Evolutionary conservation across 2,888 invertebrate species (phyloP).

Genomic region (Allygus modestus): DNA sequence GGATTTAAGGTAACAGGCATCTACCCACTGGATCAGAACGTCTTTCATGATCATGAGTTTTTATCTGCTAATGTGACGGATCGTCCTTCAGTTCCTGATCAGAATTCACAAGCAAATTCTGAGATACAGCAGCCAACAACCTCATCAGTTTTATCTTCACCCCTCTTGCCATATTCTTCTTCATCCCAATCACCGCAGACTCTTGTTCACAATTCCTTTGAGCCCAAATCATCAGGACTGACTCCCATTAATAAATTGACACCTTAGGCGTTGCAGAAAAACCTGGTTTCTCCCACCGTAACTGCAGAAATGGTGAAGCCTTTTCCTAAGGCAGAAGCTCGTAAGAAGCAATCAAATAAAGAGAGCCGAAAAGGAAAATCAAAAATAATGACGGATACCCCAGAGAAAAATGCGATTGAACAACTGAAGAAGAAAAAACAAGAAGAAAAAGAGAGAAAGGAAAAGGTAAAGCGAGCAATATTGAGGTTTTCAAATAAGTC

Average conservation of each 20-base stretch:
- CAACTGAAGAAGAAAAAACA: neutral
- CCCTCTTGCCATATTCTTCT: neutral
- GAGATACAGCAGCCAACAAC: conserved; percentile 32
- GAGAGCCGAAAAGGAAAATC: conserved; percentile 32
- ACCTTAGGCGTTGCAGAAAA: conserved; percentile 29
- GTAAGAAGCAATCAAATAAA: conserved; percentile 37
- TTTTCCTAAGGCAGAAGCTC: conserved; percentile 54
- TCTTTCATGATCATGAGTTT: conserved; percentile 64
- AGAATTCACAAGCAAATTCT: neutral
- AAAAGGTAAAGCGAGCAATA: neutral
- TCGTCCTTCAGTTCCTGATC: conserved; percentile 5
- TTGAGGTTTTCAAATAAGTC: neutral
- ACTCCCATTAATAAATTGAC: conserved; percentile 24
- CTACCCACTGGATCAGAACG: conserved; percentile 68
- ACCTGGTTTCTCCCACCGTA: neutral
- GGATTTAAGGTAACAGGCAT: conserved; percentile 71
- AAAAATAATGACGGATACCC: conserved; percentile 50
- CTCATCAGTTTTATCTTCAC: conserved; percentile 28
- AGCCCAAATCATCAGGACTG: conserved; percentile 29
- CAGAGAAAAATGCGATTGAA: conserved; percentile 40
- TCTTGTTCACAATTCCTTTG: neutral
- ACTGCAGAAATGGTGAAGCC: conserved; percentile 45
- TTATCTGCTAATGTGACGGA: conserved; percentile 65
- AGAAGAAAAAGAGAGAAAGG: conserved; percentile 1
- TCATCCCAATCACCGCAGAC: conserved; percentile 32